Conservation (phyloP, 2,113 vertebrate species). For the Scomber colias region DNA sequence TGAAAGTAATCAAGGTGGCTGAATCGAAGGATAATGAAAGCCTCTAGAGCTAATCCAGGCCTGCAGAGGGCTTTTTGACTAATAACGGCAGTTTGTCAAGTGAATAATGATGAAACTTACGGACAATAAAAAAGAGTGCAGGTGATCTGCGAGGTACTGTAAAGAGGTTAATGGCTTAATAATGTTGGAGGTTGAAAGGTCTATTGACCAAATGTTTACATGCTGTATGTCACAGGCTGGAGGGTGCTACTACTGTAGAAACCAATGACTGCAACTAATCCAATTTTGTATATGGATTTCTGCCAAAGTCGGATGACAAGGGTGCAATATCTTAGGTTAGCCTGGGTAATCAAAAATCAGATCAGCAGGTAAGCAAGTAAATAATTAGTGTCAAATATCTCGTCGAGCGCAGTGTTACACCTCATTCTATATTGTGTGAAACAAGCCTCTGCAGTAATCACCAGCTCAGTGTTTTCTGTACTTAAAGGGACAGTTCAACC, state of each 20-base stretch:
- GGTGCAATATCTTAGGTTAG: slow-evolving; percentile 44
- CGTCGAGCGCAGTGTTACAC: not conserved
- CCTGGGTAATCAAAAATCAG: slow-evolving; percentile 47
- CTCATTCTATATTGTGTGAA: slow-evolving; percentile 37
- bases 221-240: slow-evolving; percentile 19
- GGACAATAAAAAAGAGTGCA: slow-evolving; percentile 35
- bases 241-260: not conserved
- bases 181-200: slow-evolving; percentile 41
- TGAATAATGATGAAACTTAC: slow-evolving; percentile 56
- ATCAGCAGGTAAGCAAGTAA: slow-evolving; percentile 52
- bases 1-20: slow-evolving; percentile 79
- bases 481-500: slow-evolving; percentile 14
- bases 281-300: slow-evolving; percentile 61
- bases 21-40: slow-evolving; percentile 78
- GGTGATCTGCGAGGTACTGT: slow-evolving; percentile 23
- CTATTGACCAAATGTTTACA: slow-evolving; percentile 64
- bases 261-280: slow-evolving; percentile 54
- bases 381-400: slow-evolving; percentile 53
- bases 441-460: slow-evolving; percentile 17
- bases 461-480: slow-evolving; percentile 3
- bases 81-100: slow-evolving; percentile 64
- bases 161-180: slow-evolving; percentile 59
- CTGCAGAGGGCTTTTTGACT: slow-evolving; percentile 57
- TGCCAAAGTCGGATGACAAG: slow-evolving; percentile 53
- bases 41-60: slow-evolving; percentile 64